phyloP scores from a whole-genome alignment of 2,113 vertebrate species.

The Ramphastos sulfuratus region DNA sequence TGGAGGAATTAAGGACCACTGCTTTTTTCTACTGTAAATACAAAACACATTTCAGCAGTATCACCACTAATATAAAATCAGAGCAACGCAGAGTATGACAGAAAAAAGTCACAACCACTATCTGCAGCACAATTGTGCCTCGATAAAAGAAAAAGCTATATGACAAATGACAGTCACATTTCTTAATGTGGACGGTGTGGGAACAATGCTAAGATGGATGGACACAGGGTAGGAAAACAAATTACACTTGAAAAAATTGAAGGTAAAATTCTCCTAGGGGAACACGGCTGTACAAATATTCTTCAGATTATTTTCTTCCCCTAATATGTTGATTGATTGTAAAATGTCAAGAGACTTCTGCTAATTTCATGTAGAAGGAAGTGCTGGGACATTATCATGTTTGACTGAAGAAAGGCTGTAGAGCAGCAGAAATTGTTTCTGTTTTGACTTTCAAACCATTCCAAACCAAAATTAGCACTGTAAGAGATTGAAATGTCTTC shows the following conservation, averaged over 20 bases:
- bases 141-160: not conserved
- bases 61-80: not conserved
- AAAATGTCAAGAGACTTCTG: not conserved
- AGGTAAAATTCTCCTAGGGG: not conserved
- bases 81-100: not conserved
- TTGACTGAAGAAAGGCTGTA: not conserved
- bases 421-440: not conserved
- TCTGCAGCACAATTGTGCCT: not conserved
- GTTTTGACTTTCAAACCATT: not conserved
- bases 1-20: not conserved
- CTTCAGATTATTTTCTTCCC: not conserved
- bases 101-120: not conserved
- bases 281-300: not conserved
- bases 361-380: not conserved
- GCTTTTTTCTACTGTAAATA: not conserved
- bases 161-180: not conserved
- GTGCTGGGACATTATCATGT: not conserved
- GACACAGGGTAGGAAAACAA: not conserved
- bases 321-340: not conserved
- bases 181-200: not conserved
- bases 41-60: not conserved
- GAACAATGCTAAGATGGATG: not conserved
- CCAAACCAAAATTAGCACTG: not conserved
- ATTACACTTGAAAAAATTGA: not conserved
- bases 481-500: not conserved